Conservation (phyloP, 2,113 vertebrate genomes). For the Benthochromis sp. region DNA sequence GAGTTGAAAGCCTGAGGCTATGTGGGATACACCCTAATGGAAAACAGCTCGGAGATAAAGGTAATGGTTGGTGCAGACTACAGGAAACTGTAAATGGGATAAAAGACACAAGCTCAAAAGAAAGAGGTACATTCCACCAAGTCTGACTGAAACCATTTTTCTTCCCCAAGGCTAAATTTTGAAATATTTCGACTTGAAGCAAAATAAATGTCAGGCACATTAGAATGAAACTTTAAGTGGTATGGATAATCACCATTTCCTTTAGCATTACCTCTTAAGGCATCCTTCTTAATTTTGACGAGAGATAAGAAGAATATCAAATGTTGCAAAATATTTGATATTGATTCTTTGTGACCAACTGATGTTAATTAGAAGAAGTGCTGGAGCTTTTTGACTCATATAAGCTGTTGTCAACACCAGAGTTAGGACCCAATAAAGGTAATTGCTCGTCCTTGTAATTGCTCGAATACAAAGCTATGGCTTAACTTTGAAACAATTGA, state of each 20-base stretch:
- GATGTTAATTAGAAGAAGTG: background rate
- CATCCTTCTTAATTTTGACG: background rate
- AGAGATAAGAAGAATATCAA: background rate
- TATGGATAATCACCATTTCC: background rate
- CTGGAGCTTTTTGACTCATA: background rate
- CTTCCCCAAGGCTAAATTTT: background rate
- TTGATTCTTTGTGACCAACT: background rate
- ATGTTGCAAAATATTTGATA: background rate
- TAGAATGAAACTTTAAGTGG: background rate
- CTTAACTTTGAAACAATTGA: background rate
- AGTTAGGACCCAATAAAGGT: background rate
- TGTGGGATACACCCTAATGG: conserved; percentile 24
- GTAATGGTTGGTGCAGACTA: conserved; percentile 31
- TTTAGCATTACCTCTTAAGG: background rate
- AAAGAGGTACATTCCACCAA: background rate
- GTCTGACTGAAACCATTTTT: background rate
- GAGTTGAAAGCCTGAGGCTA: conserved; percentile 28
- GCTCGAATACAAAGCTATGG: background rate
- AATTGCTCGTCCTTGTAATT: background rate
- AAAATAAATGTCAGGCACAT: background rate
- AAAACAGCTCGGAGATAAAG: conserved; percentile 26
- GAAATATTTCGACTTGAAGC: background rate
- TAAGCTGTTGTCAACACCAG: background rate
- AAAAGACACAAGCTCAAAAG: background rate
- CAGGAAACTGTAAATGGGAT: conserved; percentile 7